Evolutionary conservation across 2,113 vertebrate species (phyloP).

Genomic region (Myodes glareolus): DNA sequence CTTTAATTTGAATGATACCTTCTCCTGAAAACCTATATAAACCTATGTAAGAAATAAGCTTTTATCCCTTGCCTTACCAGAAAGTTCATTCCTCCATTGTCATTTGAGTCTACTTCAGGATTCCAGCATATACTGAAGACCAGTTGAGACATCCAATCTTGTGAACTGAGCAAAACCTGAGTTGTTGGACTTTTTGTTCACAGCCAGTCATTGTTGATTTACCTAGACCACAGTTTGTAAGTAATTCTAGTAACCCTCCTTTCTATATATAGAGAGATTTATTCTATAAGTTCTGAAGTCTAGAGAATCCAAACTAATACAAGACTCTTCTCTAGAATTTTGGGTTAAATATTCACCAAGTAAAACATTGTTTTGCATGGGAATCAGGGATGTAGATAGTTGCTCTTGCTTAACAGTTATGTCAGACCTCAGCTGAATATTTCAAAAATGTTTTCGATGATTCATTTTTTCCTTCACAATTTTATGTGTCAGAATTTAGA

Average conservation of each 20-base stretch:
- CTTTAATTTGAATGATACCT: background rate
- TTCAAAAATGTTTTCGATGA: background rate
- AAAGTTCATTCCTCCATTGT: background rate
- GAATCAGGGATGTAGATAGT: background rate
- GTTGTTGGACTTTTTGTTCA: background rate
- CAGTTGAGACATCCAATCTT: background rate
- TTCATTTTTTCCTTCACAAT: background rate
- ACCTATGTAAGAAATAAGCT: background rate
- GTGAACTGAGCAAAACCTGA: background rate
- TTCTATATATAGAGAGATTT: background rate
- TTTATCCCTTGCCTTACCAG: background rate
- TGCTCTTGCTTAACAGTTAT: background rate
- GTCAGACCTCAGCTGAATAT: background rate
- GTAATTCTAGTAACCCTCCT: background rate
- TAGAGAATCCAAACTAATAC: background rate
- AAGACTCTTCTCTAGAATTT: background rate
- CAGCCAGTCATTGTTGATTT: background rate
- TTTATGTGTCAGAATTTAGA: background rate
- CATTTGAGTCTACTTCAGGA: background rate
- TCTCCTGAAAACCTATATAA: background rate
- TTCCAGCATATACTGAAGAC: background rate
- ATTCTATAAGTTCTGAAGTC: background rate
- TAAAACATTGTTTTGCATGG: background rate
- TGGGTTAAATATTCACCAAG: background rate
- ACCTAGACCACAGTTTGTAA: background rate